Percentiles rank a stretch among this genome's conserved stretches.
These are phyloP conservation scores for Dioctria linearis DNA, from an alignment of 2,888 invertebrate genomes.

Conservation along the genomic window DNA sequence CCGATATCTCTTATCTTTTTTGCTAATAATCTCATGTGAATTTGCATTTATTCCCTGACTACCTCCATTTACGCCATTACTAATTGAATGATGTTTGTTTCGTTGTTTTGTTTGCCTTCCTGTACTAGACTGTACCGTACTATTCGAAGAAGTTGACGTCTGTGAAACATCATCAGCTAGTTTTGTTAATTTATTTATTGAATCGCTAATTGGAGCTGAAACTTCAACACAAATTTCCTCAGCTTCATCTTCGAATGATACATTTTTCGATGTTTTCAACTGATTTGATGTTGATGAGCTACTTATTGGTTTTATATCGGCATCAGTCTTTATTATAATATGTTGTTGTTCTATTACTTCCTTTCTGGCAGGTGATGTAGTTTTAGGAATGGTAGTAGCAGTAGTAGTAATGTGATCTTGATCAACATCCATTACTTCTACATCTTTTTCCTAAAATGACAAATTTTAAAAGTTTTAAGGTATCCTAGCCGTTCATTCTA, in stretches of 20 bases:
- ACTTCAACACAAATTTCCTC: constrained; percentile 43
- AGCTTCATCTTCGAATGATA: constrained; percentile 59
- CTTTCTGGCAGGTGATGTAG: neutral
- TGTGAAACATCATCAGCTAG: constrained; percentile 35
- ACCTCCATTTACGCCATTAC: neutral
- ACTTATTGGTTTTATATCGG: neutral
- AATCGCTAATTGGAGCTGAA: constrained; percentile 3
- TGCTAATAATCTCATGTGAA: constrained; percentile 54
- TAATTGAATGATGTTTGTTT: constrained; percentile 44
- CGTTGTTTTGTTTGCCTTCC: constrained; percentile 43
- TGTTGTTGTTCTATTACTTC: neutral
- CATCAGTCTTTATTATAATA: neutral
- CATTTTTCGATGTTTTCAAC: constrained; percentile 58
- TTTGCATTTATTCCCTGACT: constrained; percentile 8
- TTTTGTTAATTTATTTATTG: neutral
- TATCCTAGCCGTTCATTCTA: too few relatives aligned
- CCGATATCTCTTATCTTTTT: constrained; percentile 59
- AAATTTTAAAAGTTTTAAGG: neutral
- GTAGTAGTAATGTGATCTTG: constrained; percentile 34
- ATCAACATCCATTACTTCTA: constrained; percentile 55
- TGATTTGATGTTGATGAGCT: constrained; percentile 6
- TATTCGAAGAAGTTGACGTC: neutral
- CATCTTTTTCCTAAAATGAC: constrained; percentile 54
- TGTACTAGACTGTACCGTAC: neutral
- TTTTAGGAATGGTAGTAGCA: neutral